A percentile compares a stretch with the other conserved stretches of the same genome.
These are phyloP conservation scores for Mionectes olivaceus DNA, from an alignment of 2,797 vertebrate genomes.

Conservation along the genomic window DNA sequence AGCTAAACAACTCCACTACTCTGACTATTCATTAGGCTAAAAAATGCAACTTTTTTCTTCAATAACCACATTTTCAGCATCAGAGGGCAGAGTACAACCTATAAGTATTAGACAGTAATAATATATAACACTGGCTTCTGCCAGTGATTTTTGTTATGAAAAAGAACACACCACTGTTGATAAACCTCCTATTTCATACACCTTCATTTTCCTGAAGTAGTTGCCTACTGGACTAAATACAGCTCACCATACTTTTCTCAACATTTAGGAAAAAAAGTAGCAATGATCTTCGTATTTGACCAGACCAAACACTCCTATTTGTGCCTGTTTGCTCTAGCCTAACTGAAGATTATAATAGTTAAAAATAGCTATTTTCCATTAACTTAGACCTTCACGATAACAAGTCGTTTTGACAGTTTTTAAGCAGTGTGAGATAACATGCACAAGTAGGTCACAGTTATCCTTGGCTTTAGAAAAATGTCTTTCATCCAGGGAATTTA, in stretches of 20 bases:
- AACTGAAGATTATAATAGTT: slow-evolving; percentile 24
- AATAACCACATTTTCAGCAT: neutral
- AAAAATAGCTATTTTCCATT: slow-evolving; percentile 63
- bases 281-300: neutral
- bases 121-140: neutral
- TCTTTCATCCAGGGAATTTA: slow-evolving; percentile 64
- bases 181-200: neutral
- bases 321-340: neutral
- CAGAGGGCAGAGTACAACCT: neutral
- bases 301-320: neutral
- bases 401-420: slow-evolving; percentile 64
- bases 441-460: slow-evolving; percentile 66
- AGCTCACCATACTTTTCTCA: neutral
- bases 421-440: slow-evolving; percentile 65
- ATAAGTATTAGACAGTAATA: neutral
- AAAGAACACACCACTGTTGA: neutral
- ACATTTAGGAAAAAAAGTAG: neutral
- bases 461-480: slow-evolving; percentile 60
- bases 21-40: neutral
- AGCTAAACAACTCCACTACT: neutral
- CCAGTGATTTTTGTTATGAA: neutral
- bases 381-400: slow-evolving; percentile 40
- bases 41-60: neutral
- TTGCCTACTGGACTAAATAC: neutral
- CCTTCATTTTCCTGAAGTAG: neutral